Percentiles rank a stretch among this genome's conserved stretches.
Conservation (phyloP, 2,797 vertebrate genomes). For the Sebastes trivittatus region DNA sequence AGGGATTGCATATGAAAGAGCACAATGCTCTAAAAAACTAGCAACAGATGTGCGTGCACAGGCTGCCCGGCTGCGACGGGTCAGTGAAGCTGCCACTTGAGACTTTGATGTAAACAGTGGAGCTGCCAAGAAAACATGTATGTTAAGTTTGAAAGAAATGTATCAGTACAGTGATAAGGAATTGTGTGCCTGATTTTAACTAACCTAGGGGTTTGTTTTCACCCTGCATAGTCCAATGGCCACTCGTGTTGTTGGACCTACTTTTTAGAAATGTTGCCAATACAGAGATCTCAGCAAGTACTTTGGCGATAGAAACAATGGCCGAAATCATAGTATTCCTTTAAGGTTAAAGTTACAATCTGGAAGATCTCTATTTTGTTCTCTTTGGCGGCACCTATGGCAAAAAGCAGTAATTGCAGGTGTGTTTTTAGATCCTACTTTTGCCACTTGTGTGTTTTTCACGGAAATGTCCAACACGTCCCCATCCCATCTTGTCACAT, state of each 20-base stretch:
- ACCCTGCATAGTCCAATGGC: not conserved
- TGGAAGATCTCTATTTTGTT: not conserved
- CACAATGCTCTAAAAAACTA: constrained; percentile 57
- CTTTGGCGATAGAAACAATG: not conserved
- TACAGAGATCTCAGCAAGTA: not conserved
- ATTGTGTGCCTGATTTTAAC: not conserved
- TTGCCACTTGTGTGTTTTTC: not conserved
- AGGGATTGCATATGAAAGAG: constrained; percentile 61
- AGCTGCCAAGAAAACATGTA: constrained; percentile 12
- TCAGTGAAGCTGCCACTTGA: constrained; percentile 28
- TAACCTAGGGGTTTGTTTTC: not conserved
- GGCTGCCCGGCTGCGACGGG: constrained; percentile 25
- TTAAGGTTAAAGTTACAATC: not conserved
- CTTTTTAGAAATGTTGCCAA: not conserved
- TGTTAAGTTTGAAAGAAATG: constrained; percentile 9
- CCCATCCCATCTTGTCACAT: too few species aligned
- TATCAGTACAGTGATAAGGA: not conserved
- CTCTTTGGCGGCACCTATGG: not conserved
- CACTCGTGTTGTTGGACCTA: not conserved
- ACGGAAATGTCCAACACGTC: not conserved
- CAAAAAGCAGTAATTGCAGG: not conserved
- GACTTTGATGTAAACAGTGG: not conserved
- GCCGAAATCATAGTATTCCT: not conserved
- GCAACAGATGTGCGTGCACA: constrained; percentile 68
- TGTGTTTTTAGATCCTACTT: not conserved